Conservation (phyloP, 2,888 invertebrate species). For the Cephus rjabovi region DNA sequence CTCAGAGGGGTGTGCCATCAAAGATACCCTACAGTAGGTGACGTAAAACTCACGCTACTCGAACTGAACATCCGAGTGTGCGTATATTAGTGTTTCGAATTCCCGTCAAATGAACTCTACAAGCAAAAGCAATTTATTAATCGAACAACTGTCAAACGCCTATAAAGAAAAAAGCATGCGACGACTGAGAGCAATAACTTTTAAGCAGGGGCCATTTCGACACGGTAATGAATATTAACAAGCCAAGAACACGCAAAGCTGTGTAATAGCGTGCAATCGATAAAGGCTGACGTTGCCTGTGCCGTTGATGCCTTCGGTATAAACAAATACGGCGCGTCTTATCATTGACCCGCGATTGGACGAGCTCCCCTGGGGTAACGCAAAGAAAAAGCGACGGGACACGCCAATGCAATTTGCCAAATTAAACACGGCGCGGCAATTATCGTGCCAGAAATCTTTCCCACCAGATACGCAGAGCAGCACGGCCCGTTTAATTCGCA, state of each 20-base stretch:
- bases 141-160: no score
- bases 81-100: no score
- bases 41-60: no score
- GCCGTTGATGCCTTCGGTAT: neutral
- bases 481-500: neutral
- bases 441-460: neutral
- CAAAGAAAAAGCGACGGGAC: neutral
- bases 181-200: neutral
- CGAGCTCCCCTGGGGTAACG: neutral
- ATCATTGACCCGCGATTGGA: neutral
- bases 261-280: neutral
- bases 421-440: neutral
- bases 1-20: no score
- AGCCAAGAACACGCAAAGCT: neutral
- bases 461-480: neutral
- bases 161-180: no score
- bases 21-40: no score
- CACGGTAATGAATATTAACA: neutral
- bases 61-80: no score
- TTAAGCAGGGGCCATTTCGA: neutral
- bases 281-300: neutral
- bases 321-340: neutral
- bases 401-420: neutral
- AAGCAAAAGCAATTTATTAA: no score
- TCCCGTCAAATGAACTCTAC: no score